Evolutionary conservation across 2,888 invertebrate species (phyloP).

Genomic region (Caenorhabditis becei): DNA sequence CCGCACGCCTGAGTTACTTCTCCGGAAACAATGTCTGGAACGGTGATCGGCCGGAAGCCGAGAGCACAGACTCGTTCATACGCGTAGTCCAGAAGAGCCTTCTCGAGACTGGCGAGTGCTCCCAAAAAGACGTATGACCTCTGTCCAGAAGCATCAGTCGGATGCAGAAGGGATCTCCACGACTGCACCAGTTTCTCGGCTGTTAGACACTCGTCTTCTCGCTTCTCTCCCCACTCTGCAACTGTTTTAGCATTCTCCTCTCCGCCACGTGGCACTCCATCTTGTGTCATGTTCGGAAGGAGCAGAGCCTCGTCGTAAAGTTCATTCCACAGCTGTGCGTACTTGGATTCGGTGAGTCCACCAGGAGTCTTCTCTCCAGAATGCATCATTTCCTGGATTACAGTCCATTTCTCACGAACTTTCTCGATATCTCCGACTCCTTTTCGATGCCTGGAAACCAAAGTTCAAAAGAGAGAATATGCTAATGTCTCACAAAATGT

Average conservation of each 20-base stretch:
- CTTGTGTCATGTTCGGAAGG: conserved; percentile 76
- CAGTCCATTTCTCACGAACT: conserved; percentile 71
- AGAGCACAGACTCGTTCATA: conserved; percentile 64
- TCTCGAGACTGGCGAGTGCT: conserved; percentile 40
- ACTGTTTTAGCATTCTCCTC: conserved; percentile 61
- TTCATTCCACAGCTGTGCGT: conserved; percentile 72
- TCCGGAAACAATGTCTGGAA: conserved; percentile 77
- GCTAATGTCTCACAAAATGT: conserved; percentile 60
- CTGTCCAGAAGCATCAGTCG: conserved; percentile 75
- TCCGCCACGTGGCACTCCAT: conserved; percentile 69
- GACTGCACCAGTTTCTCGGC: conserved; percentile 75
- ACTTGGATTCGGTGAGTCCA: conserved; percentile 65
- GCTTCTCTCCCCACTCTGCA: conserved; percentile 65
- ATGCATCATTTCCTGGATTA: conserved; percentile 67
- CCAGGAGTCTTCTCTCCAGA: conserved; percentile 47
- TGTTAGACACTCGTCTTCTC: conserved; percentile 61
- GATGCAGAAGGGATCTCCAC: conserved; percentile 76
- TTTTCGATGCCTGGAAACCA: conserved; percentile 68
- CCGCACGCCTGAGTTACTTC: conserved; percentile 78
- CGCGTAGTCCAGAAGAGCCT: conserved; percentile 68
- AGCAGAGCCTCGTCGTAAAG: conserved; percentile 73
- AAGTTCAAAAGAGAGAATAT: neutral
- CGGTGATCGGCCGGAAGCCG: conserved; percentile 73
- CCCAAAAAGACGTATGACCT: conserved; percentile 77
- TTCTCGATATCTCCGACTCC: conserved; percentile 77